Base-by-base conservation (phyloP, 35 echinoderm and acorn worm genomes). In the Heliocidaris erythrogramma region DNA sequence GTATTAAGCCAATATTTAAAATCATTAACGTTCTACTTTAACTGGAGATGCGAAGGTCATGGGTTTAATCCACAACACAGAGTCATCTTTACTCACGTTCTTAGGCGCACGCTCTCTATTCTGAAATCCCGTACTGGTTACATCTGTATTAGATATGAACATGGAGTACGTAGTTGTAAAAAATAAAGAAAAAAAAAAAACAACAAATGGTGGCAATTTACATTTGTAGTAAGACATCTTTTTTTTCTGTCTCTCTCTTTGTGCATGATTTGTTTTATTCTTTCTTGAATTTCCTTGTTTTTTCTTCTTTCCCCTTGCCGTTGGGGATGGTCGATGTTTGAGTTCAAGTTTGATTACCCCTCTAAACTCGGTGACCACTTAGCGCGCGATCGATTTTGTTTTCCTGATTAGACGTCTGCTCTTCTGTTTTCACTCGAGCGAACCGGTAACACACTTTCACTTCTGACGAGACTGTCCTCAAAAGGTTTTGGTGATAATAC, bases 281-380 rank as follows among this genome's bases (percentile, higher is more conserved):
- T 42, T 3, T 42, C 3, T 42, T 42, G 35, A 42, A 42, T 42
- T 42, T n/a, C n/a, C n/a, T n/a, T n/a, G n/a, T n/a, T n/a, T 21
- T n/a, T 78, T 78, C n/a, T 21, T 78, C 18, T 21, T 78, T 9
- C 13, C 13, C 18, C 9, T 78, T n/a, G 65, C 65, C 65, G 5
- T 6, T 78, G 65, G 65, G 65, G 65, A 7, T n/a, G 65, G 65
- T 78, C 65, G 65, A 78, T 78, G 5, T n/a, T 56, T 21, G 65
- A 78, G 65, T 24, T 78, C 65, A 78, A 78, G 65, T 78, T 78
- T 78, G 65, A 78, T 78, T n/a, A n/a, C 65, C 8, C 8, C 65
- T 18, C 65, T 78, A 78, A 78, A 78, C 21, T 78, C 65, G 65
- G 65, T 78, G 65, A 78, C 65, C 65, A 78, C 65, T 78, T 78